These are phyloP conservation scores for Fistularia tabacaria DNA, from an alignment of 2,797 vertebrate species.

Conservation along the genomic window DNA sequence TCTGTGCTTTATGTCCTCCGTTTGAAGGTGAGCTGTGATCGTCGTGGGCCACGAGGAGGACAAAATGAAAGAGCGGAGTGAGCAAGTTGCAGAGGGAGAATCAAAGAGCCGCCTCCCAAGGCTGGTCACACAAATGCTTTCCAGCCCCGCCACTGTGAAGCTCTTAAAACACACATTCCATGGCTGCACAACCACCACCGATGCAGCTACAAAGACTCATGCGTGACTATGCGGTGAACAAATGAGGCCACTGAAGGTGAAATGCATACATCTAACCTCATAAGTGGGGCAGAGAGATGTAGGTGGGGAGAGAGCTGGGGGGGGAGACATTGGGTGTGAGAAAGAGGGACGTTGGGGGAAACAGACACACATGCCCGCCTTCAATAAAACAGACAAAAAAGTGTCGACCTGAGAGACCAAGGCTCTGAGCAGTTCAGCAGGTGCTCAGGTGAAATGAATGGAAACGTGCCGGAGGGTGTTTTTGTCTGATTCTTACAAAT, in stretches of 20 bases:
- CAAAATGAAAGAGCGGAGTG: constrained; percentile 44
- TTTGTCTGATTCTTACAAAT: too few species aligned
- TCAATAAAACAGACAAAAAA: too few species aligned
- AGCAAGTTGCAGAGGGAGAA: constrained; percentile 51
- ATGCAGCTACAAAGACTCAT: constrained; percentile 42
- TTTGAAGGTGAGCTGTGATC: constrained; percentile 69
- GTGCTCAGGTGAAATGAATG: too few species aligned
- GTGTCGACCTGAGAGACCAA: too few species aligned
- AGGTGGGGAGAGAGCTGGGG: too few species aligned
- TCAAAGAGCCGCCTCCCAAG: constrained; percentile 64
- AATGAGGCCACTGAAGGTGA: constrained; percentile 22
- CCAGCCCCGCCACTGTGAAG: constrained; percentile 41
- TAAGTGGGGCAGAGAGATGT: too few species aligned
- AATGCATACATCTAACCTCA: too few species aligned
- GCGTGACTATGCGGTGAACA: constrained; percentile 41
- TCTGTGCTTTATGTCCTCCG: constrained; percentile 60
- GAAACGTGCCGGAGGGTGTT: too few species aligned
- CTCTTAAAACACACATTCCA: constrained; percentile 29
- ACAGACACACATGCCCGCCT: too few species aligned
- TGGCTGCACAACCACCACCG: constrained; percentile 29
- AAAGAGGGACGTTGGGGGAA: too few species aligned
- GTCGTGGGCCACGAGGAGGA: constrained; percentile 52
- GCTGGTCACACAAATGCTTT: constrained; percentile 54
- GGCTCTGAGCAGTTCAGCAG: too few species aligned
- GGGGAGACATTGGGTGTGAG: too few species aligned